phyloP scores from a whole-genome alignment of 2,113 vertebrate genomes.

The Nibea albiflora region DNA sequence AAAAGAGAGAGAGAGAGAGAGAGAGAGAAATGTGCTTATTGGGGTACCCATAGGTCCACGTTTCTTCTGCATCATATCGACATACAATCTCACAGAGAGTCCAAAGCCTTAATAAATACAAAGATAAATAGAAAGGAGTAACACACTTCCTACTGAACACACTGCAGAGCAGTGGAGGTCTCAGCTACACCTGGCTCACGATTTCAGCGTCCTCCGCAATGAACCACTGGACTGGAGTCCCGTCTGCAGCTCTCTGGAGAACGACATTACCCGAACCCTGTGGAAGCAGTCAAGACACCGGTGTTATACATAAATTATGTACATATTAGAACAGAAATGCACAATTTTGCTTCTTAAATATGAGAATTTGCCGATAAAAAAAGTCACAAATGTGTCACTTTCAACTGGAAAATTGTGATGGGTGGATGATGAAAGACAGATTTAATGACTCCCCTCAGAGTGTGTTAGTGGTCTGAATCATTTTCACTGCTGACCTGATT shows the following conservation, averaged over 20 bases:
- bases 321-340: not conserved
- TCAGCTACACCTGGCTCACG: conserved; percentile 88
- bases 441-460: no score
- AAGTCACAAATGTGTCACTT: no score
- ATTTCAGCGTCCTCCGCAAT: conserved; percentile 89
- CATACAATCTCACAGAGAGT: conserved; percentile 75
- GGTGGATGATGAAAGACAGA: no score
- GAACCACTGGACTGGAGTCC: conserved; percentile 90
- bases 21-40: conserved; percentile 34
- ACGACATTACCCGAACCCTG: conserved; percentile 85
- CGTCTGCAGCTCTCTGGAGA: conserved; percentile 87
- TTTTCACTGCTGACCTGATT: conserved; percentile 71
- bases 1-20: conserved; percentile 22
- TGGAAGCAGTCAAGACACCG: conserved; percentile 6
- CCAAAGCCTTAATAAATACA: conserved; percentile 79
- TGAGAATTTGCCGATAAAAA: not conserved
- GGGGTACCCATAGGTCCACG: conserved; percentile 29
- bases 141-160: conserved; percentile 23
- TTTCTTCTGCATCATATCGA: conserved; percentile 50
- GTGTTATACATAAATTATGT: not conserved
- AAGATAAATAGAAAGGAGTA: conserved; percentile 53
- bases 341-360: not conserved
- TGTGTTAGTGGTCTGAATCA: no score
- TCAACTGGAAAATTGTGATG: no score
- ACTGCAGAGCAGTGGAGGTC: conserved; percentile 3